A percentile compares a stretch with the other conserved stretches of the same genome.
These are phyloP conservation scores for Scalopus aquaticus DNA, from an alignment of 2,113 vertebrate genomes.

Conservation along the genomic window DNA sequence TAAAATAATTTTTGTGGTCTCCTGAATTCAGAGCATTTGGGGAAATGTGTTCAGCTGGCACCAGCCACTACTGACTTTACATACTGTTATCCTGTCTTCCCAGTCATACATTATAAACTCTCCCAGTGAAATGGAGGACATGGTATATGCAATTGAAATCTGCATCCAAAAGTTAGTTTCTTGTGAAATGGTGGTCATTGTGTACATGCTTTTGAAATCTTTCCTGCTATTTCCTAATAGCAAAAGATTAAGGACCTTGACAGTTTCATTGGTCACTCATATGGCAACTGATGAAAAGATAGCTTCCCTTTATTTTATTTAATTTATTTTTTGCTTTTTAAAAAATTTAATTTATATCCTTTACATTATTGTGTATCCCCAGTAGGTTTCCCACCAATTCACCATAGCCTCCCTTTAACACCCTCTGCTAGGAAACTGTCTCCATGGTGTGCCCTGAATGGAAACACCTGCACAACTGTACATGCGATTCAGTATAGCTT, in stretches of 20 bases:
- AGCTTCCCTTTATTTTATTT: not conserved
- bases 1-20: not conserved
- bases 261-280: not conserved
- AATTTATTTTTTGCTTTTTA: too few relatives aligned
- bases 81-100: not conserved
- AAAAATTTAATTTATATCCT: too few relatives aligned
- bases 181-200: not conserved
- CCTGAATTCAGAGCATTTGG: not conserved
- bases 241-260: not conserved
- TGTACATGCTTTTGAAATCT: not conserved
- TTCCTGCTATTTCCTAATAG: conserved; percentile 7
- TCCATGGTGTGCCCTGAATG: not conserved
- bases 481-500: not conserved
- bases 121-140: not conserved
- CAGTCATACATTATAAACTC: not conserved
- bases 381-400: too few relatives aligned
- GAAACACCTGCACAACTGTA: not conserved
- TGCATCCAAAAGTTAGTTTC: not conserved
- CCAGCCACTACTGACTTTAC: not conserved
- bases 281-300: not conserved
- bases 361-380: too few relatives aligned
- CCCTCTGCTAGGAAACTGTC: not conserved
- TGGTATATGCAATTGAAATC: not conserved
- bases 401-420: not conserved
- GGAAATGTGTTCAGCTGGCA: not conserved